phyloP scores from a whole-genome alignment of 2,797 vertebrate species.

The Pantherophis alleghaniensis region DNA sequence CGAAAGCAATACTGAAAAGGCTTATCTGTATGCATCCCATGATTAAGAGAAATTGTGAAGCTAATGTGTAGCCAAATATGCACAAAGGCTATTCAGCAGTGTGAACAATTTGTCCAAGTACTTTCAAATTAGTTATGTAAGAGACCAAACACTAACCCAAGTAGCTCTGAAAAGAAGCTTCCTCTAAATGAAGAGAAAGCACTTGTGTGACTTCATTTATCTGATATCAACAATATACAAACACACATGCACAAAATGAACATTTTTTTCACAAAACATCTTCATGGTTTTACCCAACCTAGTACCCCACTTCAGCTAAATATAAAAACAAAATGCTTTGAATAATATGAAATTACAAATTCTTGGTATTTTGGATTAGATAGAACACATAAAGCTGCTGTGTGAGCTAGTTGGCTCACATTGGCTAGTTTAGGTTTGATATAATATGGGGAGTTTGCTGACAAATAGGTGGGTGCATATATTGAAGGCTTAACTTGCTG shows the following conservation, averaged over 20 bases:
- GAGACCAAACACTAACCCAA: background rate
- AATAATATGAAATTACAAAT: background rate
- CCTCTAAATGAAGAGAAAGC: background rate
- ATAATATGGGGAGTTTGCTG: background rate
- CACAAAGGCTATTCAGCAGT: constrained; percentile 20
- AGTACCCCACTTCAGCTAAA: background rate
- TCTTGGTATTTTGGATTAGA: background rate
- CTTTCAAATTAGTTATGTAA: constrained; percentile 19
- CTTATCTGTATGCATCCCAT: constrained; percentile 21
- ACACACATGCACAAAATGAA: background rate
- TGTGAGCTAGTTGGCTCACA: background rate
- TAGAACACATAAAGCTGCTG: background rate
- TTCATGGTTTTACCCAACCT: background rate
- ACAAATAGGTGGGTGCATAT: background rate
- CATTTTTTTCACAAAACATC: background rate
- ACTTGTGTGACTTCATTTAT: background rate
- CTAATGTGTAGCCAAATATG: constrained; percentile 26
- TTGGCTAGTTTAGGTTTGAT: background rate
- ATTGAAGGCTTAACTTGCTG: background rate
- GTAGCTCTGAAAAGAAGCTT: background rate
- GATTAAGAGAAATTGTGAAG: constrained; percentile 25
- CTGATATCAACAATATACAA: background rate
- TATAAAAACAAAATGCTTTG: background rate
- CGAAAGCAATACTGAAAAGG: constrained; percentile 33
- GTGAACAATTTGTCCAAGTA: constrained; percentile 6